Conservation (phyloP, 2,888 invertebrate species). For the Drepanosiphum platanoidis region DNA sequence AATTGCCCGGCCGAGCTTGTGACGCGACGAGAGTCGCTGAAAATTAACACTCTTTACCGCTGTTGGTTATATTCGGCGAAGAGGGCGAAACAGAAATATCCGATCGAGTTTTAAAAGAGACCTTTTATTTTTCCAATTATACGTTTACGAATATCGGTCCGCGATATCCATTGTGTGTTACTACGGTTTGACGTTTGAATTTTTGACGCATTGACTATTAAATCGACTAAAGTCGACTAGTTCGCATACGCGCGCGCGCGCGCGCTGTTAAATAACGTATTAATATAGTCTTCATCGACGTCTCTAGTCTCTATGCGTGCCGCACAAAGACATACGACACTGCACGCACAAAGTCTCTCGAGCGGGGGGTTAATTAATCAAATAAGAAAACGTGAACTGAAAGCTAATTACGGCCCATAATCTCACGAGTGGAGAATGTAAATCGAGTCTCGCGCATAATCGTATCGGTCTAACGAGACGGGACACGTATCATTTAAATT, state of each 20-base stretch:
- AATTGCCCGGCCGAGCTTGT: background rate
- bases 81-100: background rate
- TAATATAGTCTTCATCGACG: background rate
- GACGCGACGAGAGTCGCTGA: background rate
- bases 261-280: background rate
- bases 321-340: background rate
- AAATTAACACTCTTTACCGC: background rate
- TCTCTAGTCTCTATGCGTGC: too few relatives aligned
- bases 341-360: background rate
- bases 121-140: background rate
- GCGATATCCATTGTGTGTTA: background rate
- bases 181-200: background rate
- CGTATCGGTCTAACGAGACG: background rate
- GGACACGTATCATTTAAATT: background rate
- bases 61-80: background rate
- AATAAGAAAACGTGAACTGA: slow-evolving; percentile 6
- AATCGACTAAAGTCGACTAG: background rate
- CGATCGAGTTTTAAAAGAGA: background rate
- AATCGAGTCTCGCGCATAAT: background rate
- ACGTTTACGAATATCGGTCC: background rate
- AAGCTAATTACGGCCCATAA: slow-evolving; percentile 18
- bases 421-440: background rate
- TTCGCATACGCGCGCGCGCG: background rate
- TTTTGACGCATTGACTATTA: background rate
- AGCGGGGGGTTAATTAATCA: slow-evolving; percentile 34